These are phyloP conservation scores for Colostygia pectinataria DNA, from an alignment of 2,888 invertebrate genomes.

Conservation along the genomic window DNA sequence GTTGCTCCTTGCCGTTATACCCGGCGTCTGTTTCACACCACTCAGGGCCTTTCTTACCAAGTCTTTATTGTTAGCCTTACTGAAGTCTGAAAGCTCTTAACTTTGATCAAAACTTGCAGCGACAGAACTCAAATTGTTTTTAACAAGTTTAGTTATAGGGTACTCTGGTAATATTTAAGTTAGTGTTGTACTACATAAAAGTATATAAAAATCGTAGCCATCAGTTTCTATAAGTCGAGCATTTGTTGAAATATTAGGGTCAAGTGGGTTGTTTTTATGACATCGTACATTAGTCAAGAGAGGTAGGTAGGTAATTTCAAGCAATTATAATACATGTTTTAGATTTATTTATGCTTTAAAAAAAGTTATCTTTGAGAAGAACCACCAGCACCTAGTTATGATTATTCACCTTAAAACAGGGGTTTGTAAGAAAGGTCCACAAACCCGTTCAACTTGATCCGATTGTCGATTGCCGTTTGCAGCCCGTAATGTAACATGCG, in stretches of 20 bases:
- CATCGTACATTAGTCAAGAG: no score
- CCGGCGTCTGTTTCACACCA: slow-evolving; percentile 24
- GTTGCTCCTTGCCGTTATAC: slow-evolving; percentile 28
- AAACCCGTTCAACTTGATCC: slow-evolving; percentile 30
- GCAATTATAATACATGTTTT: no score
- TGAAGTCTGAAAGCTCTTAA: background rate
- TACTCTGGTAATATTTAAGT: no score
- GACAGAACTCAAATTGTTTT: background rate
- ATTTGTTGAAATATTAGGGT: no score
- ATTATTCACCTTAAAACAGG: background rate
- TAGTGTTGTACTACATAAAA: no score
- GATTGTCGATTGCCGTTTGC: slow-evolving; percentile 35
- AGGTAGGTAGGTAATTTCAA: no score
- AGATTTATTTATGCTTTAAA: no score
- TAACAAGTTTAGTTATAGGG: background rate
- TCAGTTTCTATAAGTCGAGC: no score
- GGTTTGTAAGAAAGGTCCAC: slow-evolving; percentile 10
- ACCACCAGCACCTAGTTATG: no score
- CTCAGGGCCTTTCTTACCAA: slow-evolving; percentile 8
- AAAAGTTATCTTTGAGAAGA: background rate
- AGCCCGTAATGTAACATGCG: slow-evolving; percentile 27
- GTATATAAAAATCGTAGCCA: no score
- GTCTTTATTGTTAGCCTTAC: slow-evolving; percentile 1
- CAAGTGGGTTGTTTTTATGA: no score
- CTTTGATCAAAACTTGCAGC: background rate